A percentile compares a stretch with the other conserved stretches of the same genome.
These are phyloP conservation scores for Nymphalis polychloros DNA, from an alignment of 2,888 invertebrate species.

Conservation along the genomic window DNA sequence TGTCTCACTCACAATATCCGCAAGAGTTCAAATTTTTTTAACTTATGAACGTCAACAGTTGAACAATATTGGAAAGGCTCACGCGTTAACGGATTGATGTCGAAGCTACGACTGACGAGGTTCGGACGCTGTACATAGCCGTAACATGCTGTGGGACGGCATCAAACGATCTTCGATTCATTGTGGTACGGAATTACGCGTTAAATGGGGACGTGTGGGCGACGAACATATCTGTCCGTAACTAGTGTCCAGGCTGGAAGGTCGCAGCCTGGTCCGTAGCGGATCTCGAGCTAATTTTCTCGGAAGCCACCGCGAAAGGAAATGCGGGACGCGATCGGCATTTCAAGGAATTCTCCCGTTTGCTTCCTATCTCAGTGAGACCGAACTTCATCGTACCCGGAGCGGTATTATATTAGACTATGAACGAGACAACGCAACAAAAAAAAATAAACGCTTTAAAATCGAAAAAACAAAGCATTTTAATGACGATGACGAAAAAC, in stretches of 20 bases:
- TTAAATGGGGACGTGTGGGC: conserved; percentile 46
- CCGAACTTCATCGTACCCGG: background rate
- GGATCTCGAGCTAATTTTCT: conserved; percentile 62
- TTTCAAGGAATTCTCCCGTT: conserved; percentile 55
- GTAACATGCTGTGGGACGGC: conserved; percentile 59
- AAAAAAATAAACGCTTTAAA: background rate
- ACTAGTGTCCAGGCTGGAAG: conserved; percentile 51
- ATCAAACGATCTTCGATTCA: conserved; percentile 70
- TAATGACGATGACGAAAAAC: conserved; percentile 47
- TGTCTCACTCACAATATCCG: conserved; percentile 7
- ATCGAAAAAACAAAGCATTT: conserved; percentile 40
- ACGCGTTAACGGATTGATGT: conserved; percentile 68
- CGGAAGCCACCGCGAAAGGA: conserved; percentile 66
- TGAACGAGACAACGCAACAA: background rate
- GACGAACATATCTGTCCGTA: conserved; percentile 46
- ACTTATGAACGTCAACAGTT: conserved; percentile 32
- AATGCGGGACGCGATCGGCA: conserved; percentile 64
- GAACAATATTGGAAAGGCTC: conserved; percentile 34
- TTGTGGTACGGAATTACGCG: conserved; percentile 64
- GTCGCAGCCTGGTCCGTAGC: conserved; percentile 50
- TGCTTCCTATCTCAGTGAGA: conserved; percentile 48
- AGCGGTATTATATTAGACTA: background rate
- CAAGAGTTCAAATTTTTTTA: background rate
- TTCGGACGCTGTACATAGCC: conserved; percentile 49
- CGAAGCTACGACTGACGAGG: conserved; percentile 68